phyloP scores from a whole-genome alignment of 1,140 invertebrate genomes.

The Drosophila takahashii region DNA sequence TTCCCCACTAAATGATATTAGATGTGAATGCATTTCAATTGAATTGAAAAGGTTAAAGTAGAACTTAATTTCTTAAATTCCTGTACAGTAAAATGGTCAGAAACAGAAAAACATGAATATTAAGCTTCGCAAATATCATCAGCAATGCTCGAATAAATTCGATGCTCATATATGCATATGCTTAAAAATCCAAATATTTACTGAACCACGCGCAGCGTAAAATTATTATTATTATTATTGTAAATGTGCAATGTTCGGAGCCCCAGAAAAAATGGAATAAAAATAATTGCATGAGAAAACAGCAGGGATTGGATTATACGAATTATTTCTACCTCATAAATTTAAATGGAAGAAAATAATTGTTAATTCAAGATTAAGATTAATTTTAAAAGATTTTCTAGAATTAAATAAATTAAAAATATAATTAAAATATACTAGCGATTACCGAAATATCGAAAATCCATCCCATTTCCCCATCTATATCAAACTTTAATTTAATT shows the following conservation, averaged over 20 bases:
- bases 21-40: background rate
- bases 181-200: constrained; percentile 78
- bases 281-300: constrained; percentile 52
- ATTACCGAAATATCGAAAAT: too few species aligned
- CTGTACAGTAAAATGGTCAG: background rate
- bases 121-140: constrained; percentile 10
- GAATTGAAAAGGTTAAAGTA: background rate
- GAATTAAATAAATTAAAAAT: too few species aligned
- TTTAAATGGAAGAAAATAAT: background rate
- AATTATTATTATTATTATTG: constrained; percentile 73
- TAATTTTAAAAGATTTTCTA: too few species aligned
- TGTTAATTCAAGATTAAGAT: too few species aligned
- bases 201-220: constrained; percentile 55
- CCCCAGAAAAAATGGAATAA: constrained; percentile 21
- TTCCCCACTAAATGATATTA: background rate
- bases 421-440: too few species aligned
- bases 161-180: constrained; percentile 61
- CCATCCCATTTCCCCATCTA: too few species aligned
- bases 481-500: too few species aligned
- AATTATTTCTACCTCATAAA: background rate
- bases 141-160: constrained; percentile 40
- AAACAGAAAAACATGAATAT: constrained; percentile 13
- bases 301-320: background rate
- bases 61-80: constrained; percentile 3
- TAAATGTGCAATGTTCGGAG: constrained; percentile 50